Percentiles rank a stretch among this genome's conserved stretches.
Conservation (phyloP, 2,888 invertebrate species). For the Synergus itoensis region DNA sequence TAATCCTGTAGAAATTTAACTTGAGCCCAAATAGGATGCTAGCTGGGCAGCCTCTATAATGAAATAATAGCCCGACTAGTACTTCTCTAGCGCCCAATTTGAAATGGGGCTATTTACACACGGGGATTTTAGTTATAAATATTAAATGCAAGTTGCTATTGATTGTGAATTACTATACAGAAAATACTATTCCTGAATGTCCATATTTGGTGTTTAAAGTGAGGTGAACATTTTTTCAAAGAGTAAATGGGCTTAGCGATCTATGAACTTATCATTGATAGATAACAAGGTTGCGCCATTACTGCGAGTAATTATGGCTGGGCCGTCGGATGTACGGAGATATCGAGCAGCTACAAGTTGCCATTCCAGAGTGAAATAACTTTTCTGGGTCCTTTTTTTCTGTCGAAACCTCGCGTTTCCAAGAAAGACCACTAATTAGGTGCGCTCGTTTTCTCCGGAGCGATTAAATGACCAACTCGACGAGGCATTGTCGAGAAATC, state of each 20-base stretch:
- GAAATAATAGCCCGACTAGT: no score
- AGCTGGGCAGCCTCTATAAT: no score
- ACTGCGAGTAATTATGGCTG: conserved; percentile 20
- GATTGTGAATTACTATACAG: neutral
- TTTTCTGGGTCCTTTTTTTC: conserved; percentile 39
- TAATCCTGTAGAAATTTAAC: no score
- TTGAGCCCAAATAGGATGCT: no score
- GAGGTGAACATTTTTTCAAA: neutral
- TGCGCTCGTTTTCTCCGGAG: conserved; percentile 48
- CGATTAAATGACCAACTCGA: conserved; percentile 49
- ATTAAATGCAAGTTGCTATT: neutral
- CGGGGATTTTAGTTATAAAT: no score
- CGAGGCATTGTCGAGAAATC: conserved; percentile 55
- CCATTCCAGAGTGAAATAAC: conserved; percentile 28
- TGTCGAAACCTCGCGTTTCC: conserved; percentile 47
- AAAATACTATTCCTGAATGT: neutral
- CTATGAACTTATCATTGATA: neutral
- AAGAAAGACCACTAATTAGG: conserved; percentile 51
- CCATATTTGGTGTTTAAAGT: neutral
- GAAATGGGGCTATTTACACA: no score
- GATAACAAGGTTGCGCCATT: conserved; percentile 10
- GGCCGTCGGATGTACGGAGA: conserved; percentile 15
- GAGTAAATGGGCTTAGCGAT: neutral
- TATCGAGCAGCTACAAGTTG: conserved; percentile 30
- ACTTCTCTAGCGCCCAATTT: no score